These are phyloP conservation scores for Ceratina calcarata DNA, from an alignment of 1,140 invertebrate genomes.

Conservation along the genomic window DNA sequence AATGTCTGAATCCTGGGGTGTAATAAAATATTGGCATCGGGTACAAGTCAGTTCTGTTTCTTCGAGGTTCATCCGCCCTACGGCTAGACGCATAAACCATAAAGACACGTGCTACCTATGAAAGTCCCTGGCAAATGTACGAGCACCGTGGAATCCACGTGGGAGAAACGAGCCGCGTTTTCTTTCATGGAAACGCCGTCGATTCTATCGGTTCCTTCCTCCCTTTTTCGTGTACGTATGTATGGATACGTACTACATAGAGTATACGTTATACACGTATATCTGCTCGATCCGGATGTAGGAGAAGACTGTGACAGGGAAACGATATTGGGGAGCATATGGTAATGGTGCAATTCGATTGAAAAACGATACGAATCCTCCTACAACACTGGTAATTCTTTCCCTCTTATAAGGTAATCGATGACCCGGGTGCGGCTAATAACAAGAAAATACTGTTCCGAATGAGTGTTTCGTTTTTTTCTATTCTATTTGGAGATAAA, in stretches of 20 bases:
- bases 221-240: background rate
- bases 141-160: constrained; percentile 27
- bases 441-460: background rate
- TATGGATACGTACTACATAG: no score
- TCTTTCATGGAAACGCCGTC: constrained; percentile 37
- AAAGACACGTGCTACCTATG: constrained; percentile 63
- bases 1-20: constrained; percentile 11
- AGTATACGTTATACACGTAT: background rate
- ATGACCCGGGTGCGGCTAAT: constrained; percentile 4
- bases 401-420: constrained; percentile 22
- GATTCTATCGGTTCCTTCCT: constrained; percentile 38
- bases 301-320: constrained; percentile 19
- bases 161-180: constrained; percentile 38
- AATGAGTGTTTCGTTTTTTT: no score
- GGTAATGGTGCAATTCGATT: constrained; percentile 42
- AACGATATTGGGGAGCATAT: constrained; percentile 34
- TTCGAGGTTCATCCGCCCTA: constrained; percentile 49
- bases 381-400: constrained; percentile 40
- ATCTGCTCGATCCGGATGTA: constrained; percentile 18
- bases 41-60: constrained; percentile 57
- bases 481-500: no score
- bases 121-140: constrained; percentile 51
- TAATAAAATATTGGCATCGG: constrained; percentile 52
- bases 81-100: constrained; percentile 67
- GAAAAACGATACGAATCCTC: constrained; percentile 46